A percentile compares a stretch with the other conserved stretches of the same genome.
Conservation (phyloP, 2,113 vertebrate genomes). For the Pitta sordida region DNA sequence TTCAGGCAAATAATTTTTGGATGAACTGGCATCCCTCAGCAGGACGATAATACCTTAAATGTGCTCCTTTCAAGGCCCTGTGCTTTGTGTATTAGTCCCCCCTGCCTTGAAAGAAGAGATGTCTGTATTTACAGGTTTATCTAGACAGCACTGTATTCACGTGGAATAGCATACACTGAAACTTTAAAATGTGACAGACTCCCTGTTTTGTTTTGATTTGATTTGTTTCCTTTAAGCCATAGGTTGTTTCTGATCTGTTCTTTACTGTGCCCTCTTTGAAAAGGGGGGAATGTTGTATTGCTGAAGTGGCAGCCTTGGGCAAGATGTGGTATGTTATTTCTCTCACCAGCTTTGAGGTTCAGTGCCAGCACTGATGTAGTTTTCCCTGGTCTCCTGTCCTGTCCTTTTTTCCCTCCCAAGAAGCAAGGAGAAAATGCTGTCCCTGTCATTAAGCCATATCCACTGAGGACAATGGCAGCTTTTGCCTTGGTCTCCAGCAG, state of each 20-base stretch:
- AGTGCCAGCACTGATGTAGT: not conserved
- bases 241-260: not conserved
- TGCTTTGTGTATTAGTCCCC: not conserved
- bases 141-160: not conserved
- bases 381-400: not conserved
- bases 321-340: not conserved
- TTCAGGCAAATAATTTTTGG: constrained; percentile 7
- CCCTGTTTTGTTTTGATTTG: not conserved
- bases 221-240: not conserved
- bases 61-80: fast-evolving
- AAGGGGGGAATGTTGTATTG: not conserved
- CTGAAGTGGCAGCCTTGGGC: not conserved
- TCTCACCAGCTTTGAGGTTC: not conserved
- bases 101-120: not conserved
- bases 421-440: not conserved
- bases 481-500: not conserved
- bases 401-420: not conserved
- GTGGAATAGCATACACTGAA: not conserved
- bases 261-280: not conserved
- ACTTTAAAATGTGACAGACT: not conserved
- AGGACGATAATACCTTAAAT: not conserved
- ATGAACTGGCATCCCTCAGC: not conserved
- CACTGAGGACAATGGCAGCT: not conserved
- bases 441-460: not conserved
- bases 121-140: not conserved